These are phyloP conservation scores for Pachypeltis micranthus DNA, from an alignment of 1,140 invertebrate species.

Conservation along the genomic window DNA sequence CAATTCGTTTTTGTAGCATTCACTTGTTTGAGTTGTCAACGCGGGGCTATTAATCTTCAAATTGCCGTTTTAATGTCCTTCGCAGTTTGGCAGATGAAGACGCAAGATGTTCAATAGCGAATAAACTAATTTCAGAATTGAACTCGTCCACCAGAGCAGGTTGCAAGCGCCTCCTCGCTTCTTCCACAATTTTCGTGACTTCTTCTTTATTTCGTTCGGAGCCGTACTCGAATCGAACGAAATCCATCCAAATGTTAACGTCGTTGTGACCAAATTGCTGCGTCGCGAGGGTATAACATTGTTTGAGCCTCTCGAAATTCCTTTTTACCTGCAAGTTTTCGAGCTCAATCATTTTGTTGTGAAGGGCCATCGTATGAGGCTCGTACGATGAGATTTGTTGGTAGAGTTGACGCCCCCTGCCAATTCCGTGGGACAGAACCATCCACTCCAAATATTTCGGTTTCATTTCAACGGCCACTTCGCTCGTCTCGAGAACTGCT, in stretches of 20 bases:
- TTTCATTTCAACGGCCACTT: not conserved
- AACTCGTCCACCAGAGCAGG: not conserved
- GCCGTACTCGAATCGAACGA: not conserved
- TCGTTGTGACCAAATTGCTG: not conserved
- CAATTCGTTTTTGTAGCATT: too few species aligned
- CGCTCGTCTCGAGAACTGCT: not conserved
- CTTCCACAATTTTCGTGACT: not conserved
- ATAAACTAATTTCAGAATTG: not conserved
- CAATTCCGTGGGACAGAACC: not conserved
- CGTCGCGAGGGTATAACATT: not conserved
- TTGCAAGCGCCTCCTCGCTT: not conserved
- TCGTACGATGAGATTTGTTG: not conserved
- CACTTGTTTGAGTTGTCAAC: too few species aligned
- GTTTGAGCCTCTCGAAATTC: not conserved
- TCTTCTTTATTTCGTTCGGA: not conserved
- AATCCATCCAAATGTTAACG: not conserved
- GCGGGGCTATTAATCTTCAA: too few species aligned
- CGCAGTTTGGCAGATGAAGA: too few species aligned
- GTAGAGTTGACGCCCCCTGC: not conserved
- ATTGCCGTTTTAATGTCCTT: too few species aligned
- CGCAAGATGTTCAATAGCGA: not conserved
- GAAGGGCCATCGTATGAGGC: not conserved
- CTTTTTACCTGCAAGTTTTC: slow-evolving; percentile 1
- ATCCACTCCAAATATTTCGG: slow-evolving; percentile 6
- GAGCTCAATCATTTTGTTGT: slow-evolving; percentile 8